Conservation (phyloP, 1,140 invertebrate species). For the Potamilus streckersoni region DNA sequence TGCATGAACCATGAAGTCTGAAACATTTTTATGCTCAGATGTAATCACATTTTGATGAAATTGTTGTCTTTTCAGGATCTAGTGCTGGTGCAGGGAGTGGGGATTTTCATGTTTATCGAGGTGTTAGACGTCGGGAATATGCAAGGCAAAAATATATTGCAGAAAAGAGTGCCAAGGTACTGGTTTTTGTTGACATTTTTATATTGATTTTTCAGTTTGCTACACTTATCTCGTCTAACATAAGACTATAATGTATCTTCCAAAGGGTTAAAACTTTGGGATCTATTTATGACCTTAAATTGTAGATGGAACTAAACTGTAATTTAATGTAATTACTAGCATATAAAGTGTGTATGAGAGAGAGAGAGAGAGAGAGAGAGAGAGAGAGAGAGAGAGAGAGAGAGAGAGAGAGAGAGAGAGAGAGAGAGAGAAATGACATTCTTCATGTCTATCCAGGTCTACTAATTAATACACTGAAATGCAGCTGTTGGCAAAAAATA, state of each 20-base stretch:
- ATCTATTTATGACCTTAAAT: background rate
- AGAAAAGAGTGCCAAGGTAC: slow-evolving; percentile 86
- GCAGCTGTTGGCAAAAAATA: too few species aligned
- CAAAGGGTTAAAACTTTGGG: background rate
- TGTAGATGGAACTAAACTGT: background rate
- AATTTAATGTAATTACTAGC: background rate
- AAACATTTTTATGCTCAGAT: too few species aligned
- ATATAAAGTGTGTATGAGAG: background rate
- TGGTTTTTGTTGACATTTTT: background rate
- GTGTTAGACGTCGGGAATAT: slow-evolving; percentile 93
- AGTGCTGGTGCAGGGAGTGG: slow-evolving; percentile 98
- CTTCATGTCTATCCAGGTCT: too few species aligned
- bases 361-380: too few species aligned
- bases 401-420: too few species aligned
- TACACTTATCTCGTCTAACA: background rate
- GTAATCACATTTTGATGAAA: too few species aligned
- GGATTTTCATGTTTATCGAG: slow-evolving; percentile 98
- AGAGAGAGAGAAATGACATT: too few species aligned
- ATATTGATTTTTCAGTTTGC: slow-evolving; percentile 4
- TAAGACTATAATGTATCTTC: background rate
- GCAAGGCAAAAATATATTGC: slow-evolving; percentile 93
- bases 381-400: too few species aligned
- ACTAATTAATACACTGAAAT: too few species aligned
- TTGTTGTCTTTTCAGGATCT: slow-evolving; percentile 70
- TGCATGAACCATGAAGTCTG: too few species aligned